Percentiles rank a stretch among this genome's conserved stretches.
phyloP scores from a whole-genome alignment of 2,888 invertebrate species.

The Yponomeuta plumbellus region DNA sequence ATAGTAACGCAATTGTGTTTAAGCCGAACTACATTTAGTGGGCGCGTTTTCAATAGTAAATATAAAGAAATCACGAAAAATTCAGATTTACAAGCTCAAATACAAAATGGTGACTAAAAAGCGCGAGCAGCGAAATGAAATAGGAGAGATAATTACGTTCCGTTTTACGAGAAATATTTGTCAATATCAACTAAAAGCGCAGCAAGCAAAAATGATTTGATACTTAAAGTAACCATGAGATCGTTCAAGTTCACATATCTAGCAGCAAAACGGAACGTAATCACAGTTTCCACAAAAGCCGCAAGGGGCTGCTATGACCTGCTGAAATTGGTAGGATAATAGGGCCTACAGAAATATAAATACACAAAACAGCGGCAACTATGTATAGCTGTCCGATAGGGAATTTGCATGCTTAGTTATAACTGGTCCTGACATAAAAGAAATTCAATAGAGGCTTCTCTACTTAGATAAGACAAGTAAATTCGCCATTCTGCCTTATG shows the following conservation, averaged over 20 bases:
- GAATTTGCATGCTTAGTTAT: slow-evolving; percentile 43
- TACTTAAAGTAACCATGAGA: neutral
- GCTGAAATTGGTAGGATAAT: slow-evolving; percentile 52
- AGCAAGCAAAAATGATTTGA: neutral
- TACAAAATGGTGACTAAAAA: neutral
- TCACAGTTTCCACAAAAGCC: slow-evolving; percentile 19
- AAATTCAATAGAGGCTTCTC: slow-evolving; percentile 19
- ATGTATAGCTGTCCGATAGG: slow-evolving; percentile 46
- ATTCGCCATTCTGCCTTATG: slow-evolving; percentile 22
- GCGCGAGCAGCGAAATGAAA: neutral
- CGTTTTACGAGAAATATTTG: neutral
- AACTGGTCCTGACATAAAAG: slow-evolving; percentile 34
- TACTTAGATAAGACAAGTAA: neutral
- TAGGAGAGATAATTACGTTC: neutral
- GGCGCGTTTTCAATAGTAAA: neutral
- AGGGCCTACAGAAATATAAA: slow-evolving; percentile 43
- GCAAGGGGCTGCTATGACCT: slow-evolving; percentile 25
- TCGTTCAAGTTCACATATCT: neutral
- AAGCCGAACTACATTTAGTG: neutral
- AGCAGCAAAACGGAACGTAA: slow-evolving; percentile 47
- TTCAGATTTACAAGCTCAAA: neutral
- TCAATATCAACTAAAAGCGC: neutral
- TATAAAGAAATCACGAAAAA: neutral
- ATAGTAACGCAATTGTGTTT: neutral
- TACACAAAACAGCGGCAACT: slow-evolving; percentile 71